Base-by-base conservation (phyloP, 2,888 invertebrate species). In the Mythimna loreyi region DNA sequence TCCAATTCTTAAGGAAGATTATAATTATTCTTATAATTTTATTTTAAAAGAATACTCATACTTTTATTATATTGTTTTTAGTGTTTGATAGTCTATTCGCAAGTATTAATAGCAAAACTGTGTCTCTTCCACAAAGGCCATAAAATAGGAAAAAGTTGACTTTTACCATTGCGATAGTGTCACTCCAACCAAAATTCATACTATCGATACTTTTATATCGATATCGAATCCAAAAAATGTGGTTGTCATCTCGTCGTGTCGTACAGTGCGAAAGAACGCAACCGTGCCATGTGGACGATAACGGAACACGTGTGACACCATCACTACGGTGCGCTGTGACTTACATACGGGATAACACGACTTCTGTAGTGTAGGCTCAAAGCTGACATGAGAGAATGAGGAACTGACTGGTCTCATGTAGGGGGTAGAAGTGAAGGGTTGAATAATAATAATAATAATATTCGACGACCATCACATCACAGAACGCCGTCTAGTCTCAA, bases 241-340 rank as follows among this genome's bases (percentile, higher is more conserved):
- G 47, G 71, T 50, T 77, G 78, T 78, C 78, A 81, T 72, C 60
- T 47, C 40, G 43, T 23, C 49, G 50, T 45, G 47, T 55, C n/a
- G 50, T 52, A 30, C 57, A 50, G 75, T 57, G 66, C 52, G 50
- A 63, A 68, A 72, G 69, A 79, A 72, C 80, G 67, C 79, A 60
- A 80, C 67, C 69, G 69, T 67, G 68, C 63, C 65, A 67, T 75
- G 73, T 73, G 66, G 66, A 82, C 57, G 75, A n/a, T 81, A 81
- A 81, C 81, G 81, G 81, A 59, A 81, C 40, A 53, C 40, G 55
- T 63, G 47, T 81, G 84, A 81, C 81, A 81, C 67, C 68, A 65
- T 64, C 76, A 80, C 81, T 69, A 71, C 70, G 72, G 83, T 68
- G 69, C 61, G 67, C 58, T 65, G 64, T 65, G 73, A 73, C 72